These are phyloP conservation scores for Drosophila leonis DNA, from an alignment of 2,888 invertebrate species.

Conservation along the genomic window DNA sequence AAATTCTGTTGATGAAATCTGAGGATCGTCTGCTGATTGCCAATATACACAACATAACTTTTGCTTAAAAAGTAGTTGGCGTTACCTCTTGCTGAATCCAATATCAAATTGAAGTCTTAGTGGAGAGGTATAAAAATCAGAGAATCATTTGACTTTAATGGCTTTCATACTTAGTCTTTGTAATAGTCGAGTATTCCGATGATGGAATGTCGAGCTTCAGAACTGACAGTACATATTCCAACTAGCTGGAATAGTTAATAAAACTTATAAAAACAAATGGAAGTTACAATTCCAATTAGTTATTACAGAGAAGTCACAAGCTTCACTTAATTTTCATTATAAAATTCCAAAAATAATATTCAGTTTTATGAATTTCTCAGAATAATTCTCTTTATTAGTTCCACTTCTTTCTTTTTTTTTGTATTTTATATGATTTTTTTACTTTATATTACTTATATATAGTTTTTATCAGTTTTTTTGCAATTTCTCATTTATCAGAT, in stretches of 20 bases:
- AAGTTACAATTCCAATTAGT: neutral
- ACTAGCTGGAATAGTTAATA: neutral
- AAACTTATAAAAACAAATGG: neutral
- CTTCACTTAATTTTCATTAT: too few species aligned
- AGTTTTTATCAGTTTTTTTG: constrained; percentile 74
- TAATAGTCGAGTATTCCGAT: neutral
- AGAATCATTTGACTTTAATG: neutral
- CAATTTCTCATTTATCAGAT: constrained; percentile 71
- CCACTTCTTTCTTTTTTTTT: constrained; percentile 46
- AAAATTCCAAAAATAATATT: neutral
- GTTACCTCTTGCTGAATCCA: neutral
- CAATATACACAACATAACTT: too few species aligned
- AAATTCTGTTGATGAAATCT: neutral
- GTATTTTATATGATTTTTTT: constrained; percentile 34
- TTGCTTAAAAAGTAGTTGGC: too few species aligned
- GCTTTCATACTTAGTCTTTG: too few species aligned
- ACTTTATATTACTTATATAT: constrained; percentile 62
- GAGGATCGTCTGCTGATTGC: neutral
- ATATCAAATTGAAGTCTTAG: neutral
- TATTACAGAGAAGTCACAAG: neutral
- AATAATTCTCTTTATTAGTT: constrained; percentile 81
- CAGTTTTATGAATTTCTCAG: constrained; percentile 62
- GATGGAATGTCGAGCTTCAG: neutral
- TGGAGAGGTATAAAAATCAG: neutral
- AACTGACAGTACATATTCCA: neutral